A percentile compares a stretch with the other conserved stretches of the same genome.
Evolutionary conservation across 2,888 invertebrate species (phyloP).

Genomic region (Gibbula magus): DNA sequence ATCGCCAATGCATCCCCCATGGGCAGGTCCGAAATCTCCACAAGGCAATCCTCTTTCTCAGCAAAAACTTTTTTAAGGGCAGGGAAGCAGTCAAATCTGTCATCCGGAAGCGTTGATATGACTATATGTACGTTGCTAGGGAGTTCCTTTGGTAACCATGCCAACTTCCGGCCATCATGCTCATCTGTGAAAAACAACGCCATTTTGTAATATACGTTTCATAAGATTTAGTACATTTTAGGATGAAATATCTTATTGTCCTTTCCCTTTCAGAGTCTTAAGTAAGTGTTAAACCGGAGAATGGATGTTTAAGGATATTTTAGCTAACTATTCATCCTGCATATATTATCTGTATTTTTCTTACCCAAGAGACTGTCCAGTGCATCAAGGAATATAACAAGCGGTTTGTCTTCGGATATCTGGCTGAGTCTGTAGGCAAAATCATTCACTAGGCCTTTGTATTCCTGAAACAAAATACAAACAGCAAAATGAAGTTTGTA

Average conservation of each 20-base stretch:
- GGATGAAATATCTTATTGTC: no score
- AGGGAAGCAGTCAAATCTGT: slow-evolving; percentile 58
- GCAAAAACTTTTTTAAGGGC: slow-evolving; percentile 49
- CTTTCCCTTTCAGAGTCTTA: no score
- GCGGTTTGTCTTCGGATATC: slow-evolving; percentile 61
- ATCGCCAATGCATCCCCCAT: slow-evolving; percentile 59
- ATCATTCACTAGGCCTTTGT: slow-evolving; percentile 68
- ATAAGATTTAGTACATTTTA: no score
- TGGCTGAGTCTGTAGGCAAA: slow-evolving; percentile 55
- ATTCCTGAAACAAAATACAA: slow-evolving; percentile 58
- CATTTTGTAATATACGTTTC: no score
- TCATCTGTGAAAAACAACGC: slow-evolving; percentile 50
- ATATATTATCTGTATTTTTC: background rate
- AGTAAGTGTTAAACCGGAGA: no score
- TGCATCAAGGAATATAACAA: slow-evolving; percentile 86
- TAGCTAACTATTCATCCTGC: no score
- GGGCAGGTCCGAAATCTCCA: slow-evolving; percentile 61
- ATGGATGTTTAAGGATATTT: no score
- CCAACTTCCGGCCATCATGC: slow-evolving; percentile 80
- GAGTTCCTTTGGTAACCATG: slow-evolving; percentile 86
- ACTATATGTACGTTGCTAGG: slow-evolving; percentile 86
- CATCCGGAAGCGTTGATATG: slow-evolving; percentile 66
- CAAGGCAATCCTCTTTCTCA: slow-evolving; percentile 48
- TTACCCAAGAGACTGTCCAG: slow-evolving; percentile 80
- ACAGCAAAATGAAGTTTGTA: no score